Percentiles rank a stretch among this genome's conserved stretches.
phyloP scores from a whole-genome alignment of 1,140 invertebrate genomes.

The Battus philenor region DNA sequence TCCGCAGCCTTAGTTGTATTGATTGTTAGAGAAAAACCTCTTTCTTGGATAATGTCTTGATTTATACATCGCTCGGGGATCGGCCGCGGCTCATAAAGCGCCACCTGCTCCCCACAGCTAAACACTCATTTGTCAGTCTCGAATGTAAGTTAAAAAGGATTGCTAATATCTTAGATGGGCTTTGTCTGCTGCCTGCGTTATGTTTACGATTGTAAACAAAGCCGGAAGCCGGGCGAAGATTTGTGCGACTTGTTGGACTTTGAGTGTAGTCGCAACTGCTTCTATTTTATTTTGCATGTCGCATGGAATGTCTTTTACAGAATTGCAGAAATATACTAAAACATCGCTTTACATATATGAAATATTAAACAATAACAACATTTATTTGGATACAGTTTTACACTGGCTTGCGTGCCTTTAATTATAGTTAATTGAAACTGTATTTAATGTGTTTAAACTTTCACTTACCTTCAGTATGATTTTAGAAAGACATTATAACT shows the following conservation, averaged over 20 bases:
- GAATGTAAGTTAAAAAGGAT: conserved; percentile 65
- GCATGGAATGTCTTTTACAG: no score
- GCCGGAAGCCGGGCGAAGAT: conserved; percentile 4
- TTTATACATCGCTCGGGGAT: conserved; percentile 43
- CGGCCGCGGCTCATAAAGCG: conserved; percentile 24
- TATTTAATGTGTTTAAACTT: no score
- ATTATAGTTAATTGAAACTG: no score
- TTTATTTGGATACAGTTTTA: no score
- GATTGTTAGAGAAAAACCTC: conserved; percentile 16
- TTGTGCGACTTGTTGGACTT: conserved; percentile 19
- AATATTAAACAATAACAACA: no score
- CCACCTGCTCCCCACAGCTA: conserved; percentile 57
- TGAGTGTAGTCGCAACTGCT: background rate
- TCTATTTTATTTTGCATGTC: background rate
- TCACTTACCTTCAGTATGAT: no score
- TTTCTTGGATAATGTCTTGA: conserved; percentile 40
- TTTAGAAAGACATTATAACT: no score
- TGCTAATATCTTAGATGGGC: conserved; percentile 66
- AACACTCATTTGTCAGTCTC: conserved; percentile 69
- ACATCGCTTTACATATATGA: no score
- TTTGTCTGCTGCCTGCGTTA: conserved; percentile 38
- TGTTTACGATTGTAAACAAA: conserved; percentile 45
- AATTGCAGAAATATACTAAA: no score
- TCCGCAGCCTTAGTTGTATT: conserved; percentile 9
- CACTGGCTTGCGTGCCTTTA: no score